Base-by-base conservation (phyloP, 2,888 invertebrate species). In the Lydus trimaculatus region DNA sequence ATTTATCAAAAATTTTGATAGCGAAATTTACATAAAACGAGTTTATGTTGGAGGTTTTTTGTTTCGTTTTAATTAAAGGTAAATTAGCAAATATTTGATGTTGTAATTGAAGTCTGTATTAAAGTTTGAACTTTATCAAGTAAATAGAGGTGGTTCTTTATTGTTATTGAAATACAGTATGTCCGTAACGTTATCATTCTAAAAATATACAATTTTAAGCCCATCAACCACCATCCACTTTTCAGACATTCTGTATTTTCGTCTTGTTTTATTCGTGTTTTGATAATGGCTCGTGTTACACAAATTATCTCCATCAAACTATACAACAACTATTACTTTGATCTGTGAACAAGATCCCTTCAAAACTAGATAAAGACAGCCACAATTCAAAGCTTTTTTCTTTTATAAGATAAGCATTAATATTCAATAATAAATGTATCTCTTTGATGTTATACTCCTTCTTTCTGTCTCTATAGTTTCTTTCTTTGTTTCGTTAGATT, bases 1-100 rank as follows among this genome's bases (percentile, higher is more conserved):
- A 56, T 56, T 56, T 15, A 56, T 56, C 56, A 56, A 9, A 56
- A 15, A 25, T 25, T 13, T 52, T 56, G 56, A 56, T 56, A 23
- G 25, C 9, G 15, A 11, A 25, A 56, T 56, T 56, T 56, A 15
- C 56, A 56, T 56, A 23, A 23, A 56, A 56, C 25, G 9, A 1
- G 13, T 25, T 9, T 56, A 25, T 56, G 2, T 25, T 20, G 6
- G 20, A 8, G n/a, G 2, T 13, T 20, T 25, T 56, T 56, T 23
- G 5, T 25, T 25, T 25, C 2, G 8, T 13, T 56, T 25, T 56
- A 56, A 56, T 56, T 56, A 56, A 56, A 56, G 48, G 56, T 56
- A 13, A 25, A 56, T 56, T 52, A 8, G 9, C 52, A 13, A 15
- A 2, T 2, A 20, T 11, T 52, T 48, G 2, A 20, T n/a, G 17